phyloP scores from a whole-genome alignment of 2,888 invertebrate species.

The Synergus gifuensis region DNA sequence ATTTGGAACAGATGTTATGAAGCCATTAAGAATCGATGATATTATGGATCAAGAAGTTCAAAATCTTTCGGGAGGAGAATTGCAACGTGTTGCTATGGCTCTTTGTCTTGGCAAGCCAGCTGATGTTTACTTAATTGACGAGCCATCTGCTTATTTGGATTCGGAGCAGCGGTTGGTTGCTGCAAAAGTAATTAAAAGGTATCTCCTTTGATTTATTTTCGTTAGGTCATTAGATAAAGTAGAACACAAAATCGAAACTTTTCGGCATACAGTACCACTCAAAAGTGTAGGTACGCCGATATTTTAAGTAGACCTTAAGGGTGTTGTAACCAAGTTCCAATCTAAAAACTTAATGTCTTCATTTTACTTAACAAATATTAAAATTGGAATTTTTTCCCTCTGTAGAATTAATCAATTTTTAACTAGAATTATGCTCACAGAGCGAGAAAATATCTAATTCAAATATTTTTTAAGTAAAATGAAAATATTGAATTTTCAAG shows the following conservation, averaged over 20 bases:
- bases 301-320: no score
- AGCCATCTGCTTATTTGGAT: conserved; percentile 99
- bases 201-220: conserved; percentile 43
- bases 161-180: conserved; percentile 99
- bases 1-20: conserved; percentile 99
- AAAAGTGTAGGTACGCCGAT: no score
- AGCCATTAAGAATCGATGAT: conserved; percentile 97
- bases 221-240: conserved; percentile 7
- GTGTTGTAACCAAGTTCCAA: no score
- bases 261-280: background rate
- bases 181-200: conserved; percentile 99
- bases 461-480: no score
- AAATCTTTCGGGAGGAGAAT: conserved; percentile 99
- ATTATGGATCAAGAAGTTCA: conserved; percentile 99
- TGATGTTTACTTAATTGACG: conserved; percentile 98
- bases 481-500: no score
- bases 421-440: no score
- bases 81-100: conserved; percentile 97
- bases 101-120: conserved; percentile 99
- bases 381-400: no score
- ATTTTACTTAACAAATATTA: no score
- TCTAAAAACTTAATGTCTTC: no score
- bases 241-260: background rate
- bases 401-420: no score
- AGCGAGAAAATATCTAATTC: no score